Evolutionary conservation across 2,797 vertebrate genomes (phyloP).

Genomic region (Sylvilagus floridanus): DNA sequence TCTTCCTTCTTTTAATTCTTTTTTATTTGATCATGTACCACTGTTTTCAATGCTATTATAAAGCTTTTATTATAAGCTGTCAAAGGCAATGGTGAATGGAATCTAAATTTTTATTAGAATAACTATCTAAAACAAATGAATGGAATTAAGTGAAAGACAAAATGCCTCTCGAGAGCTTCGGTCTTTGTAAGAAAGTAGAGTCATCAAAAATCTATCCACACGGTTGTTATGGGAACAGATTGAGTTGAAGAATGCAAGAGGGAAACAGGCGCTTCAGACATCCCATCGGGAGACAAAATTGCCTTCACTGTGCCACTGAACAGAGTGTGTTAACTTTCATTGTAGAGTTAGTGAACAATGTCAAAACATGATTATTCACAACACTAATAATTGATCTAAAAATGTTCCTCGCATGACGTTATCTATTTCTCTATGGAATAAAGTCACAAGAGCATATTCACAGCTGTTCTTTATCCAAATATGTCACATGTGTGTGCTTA

Average conservation of each 20-base stretch:
- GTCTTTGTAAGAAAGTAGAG: conserved; percentile 63
- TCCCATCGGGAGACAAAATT: conserved; percentile 71
- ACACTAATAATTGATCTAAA: conserved; percentile 71
- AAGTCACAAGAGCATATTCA: conserved; percentile 23
- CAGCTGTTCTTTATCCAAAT: conserved; percentile 58
- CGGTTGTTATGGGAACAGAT: conserved; percentile 80
- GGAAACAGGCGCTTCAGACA: conserved; percentile 56
- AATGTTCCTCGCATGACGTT: neutral
- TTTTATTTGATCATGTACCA: conserved; percentile 35
- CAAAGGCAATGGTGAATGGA: conserved; percentile 45
- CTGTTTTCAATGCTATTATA: conserved; percentile 32
- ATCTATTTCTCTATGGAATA: conserved; percentile 47
- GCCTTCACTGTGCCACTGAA: conserved; percentile 54
- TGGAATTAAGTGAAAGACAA: conserved; percentile 58
- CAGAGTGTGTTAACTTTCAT: conserved; percentile 73
- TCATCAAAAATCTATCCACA: conserved; percentile 54
- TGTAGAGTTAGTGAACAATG: conserved; percentile 68
- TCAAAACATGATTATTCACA: conserved; percentile 78
- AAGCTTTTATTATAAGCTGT: conserved; percentile 50
- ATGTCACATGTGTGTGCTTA: conserved; percentile 50
- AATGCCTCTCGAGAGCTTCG: conserved; percentile 60
- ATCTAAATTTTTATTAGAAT: conserved; percentile 67
- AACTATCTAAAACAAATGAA: conserved; percentile 59
- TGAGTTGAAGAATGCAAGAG: conserved; percentile 43
- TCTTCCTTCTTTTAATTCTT: conserved; percentile 55